Base-by-base conservation (phyloP, 2,113 vertebrate species). In the Antechinus stuartii region DNA sequence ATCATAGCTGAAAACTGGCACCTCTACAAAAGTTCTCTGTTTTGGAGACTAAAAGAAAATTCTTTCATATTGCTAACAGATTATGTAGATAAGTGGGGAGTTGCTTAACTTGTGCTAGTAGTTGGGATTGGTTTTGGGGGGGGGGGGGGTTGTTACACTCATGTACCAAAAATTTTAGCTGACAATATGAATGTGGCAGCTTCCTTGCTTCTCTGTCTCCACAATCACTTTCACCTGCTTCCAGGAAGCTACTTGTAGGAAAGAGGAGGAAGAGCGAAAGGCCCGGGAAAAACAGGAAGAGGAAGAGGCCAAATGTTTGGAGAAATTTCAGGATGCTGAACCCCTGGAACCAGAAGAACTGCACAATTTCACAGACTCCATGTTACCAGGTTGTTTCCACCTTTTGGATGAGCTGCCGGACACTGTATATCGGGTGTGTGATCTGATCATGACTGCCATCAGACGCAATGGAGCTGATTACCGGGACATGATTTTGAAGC, bases 301-400 rank as follows among this genome's bases (percentile, higher is more conserved):
- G 54, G 99, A 99, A 93, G 99, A 99, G 76, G 99, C 99, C 22
- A 99, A 99, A 92, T 99, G 99, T 96, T 97, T 99, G 91, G 99
- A 99, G 96, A 99, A 99, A 46, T 99, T 99, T 95, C 99, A 99
- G 98, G 99, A 99, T 97, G 99, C 99, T 25, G 99, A 99, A 96
- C 99, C 99, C 2, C 96, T 99, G 84, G 99, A 99, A 92, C 99
- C 99, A 54, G 98, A 99, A 47, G 99, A 99, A 95, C 98, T 99
- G 92, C 99, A 99, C 89, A 91, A 98, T 90, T 99, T 99, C 97
- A 99, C 99, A 8, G 99, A 99, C 96, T 98, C 99, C 42, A 99
- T 99, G 99, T 98, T 99, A 93, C 99, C 99, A 11, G 99, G 99
- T 96, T 99, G 99, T 98, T 99, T 99, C 96, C 99, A 99, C 98